phyloP scores from a whole-genome alignment of 2,797 vertebrate genomes.

The Lepilemur septentrionalis region DNA sequence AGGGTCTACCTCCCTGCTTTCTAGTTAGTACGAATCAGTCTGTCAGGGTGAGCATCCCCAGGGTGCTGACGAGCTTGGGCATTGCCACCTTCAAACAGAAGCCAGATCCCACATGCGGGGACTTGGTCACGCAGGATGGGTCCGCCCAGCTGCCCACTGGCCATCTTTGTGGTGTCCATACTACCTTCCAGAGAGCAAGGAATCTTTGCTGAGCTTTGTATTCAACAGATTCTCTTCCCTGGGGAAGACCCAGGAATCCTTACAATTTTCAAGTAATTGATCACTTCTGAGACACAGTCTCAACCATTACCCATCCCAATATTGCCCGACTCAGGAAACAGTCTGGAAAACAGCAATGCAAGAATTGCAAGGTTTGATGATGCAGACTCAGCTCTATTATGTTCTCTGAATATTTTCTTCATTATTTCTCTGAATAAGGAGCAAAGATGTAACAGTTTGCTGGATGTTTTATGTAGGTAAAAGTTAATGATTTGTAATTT shows the following conservation, averaged over 20 bases:
- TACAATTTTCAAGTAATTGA: neutral
- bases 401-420: neutral
- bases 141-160: neutral
- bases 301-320: neutral
- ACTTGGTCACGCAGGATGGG: neutral
- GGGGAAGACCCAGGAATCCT: neutral
- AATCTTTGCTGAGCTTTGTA: neutral
- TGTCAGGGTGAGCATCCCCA: neutral
- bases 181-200: neutral
- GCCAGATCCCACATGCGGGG: neutral
- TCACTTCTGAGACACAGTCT: neutral
- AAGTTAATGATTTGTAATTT: conserved; percentile 64
- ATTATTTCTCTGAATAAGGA: neutral
- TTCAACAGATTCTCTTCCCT: neutral
- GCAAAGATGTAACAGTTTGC: conserved; percentile 11
- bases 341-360: neutral
- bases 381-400: neutral
- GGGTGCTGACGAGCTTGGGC: neutral
- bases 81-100: neutral
- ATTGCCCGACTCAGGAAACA: neutral
- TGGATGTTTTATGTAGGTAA: neutral
- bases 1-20: neutral
- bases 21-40: neutral
- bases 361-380: neutral
- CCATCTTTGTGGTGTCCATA: neutral